Evolutionary conservation across 2,113 vertebrate genomes (phyloP), one percentile per base, ranked within the genome.

Genomic region (Coregonus clupeaformis): DNA sequence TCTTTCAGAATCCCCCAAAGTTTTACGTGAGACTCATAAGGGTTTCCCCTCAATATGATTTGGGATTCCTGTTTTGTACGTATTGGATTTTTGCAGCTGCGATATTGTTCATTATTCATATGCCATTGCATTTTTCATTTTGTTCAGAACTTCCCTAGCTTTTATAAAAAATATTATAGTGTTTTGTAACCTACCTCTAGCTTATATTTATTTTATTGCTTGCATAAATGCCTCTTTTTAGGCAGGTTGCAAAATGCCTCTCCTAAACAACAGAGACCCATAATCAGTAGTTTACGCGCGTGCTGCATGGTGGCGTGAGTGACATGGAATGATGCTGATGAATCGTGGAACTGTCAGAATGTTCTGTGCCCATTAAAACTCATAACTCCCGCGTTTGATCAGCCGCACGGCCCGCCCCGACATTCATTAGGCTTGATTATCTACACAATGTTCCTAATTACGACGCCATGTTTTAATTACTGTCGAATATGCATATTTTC

Each of bases 381-480:
- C 86, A 89, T 89, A 72, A 81, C 69, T 62, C 66, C 45, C 22
- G 3, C 57, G 79, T 92, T 91, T 91, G 89, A 91, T 92, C 89
- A 87, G 45, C 30, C 32, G 76, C 81, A 76, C 32, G 30, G 63
- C 75, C 80, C 86, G 80, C 84, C 84, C 76, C 78, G 66, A 49
- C 77, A 78, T 89, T 92, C 86, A 90, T 93, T 92, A 90, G 69
- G 73, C 88, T 89, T 90, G 79, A 91, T 92, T 91, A 92, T 87
- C 82, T 73, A 90, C 84, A 93, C 89, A 89, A 86, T 89, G 86
- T 87, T 91, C 77, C 89, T 92, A 88, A 93, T 94, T 92, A 91
- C 42, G 29, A 76, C 70, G 57, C 84, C 86, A 86, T 92, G 89
- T 91, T 89, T 92, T 93, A 92, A 93, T 92, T 88, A 87, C 68